phyloP scores from a whole-genome alignment of 2,888 invertebrate genomes.

The Buathra laborator region DNA sequence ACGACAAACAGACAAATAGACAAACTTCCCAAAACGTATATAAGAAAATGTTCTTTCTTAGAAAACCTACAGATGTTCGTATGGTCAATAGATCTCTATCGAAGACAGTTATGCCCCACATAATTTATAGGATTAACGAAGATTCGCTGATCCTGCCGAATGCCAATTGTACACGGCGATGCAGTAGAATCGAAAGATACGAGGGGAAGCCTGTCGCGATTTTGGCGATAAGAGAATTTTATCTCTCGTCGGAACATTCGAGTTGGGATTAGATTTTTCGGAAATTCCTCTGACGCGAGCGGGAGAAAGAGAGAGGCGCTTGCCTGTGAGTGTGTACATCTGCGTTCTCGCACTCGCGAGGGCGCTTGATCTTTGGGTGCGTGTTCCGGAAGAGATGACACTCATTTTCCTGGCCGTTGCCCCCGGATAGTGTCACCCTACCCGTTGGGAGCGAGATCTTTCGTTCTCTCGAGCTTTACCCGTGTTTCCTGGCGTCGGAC shows the following conservation, averaged over 20 bases:
- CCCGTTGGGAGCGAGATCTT: conserved; percentile 24
- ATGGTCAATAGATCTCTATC: neutral
- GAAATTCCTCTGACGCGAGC: conserved; percentile 45
- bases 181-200: neutral
- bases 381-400: conserved; percentile 82
- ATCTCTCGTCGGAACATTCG: conserved; percentile 16
- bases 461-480: conserved; percentile 19
- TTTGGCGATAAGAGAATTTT: conserved; percentile 40
- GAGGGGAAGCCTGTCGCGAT: conserved; percentile 3
- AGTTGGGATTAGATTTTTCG: conserved; percentile 52
- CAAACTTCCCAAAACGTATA: too few species aligned
- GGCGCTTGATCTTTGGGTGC: conserved; percentile 73
- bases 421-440: conserved; percentile 73
- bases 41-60: neutral
- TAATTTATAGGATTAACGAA: conserved; percentile 12
- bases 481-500: conserved; percentile 8
- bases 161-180: neutral
- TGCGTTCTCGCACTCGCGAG: conserved; percentile 59
- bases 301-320: neutral
- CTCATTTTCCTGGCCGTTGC: conserved; percentile 88
- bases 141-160: neutral
- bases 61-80: neutral
- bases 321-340: conserved; percentile 33
- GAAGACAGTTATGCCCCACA: neutral
- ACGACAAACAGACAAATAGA: too few species aligned